A percentile compares a stretch with the other conserved stretches of the same genome.
These are phyloP conservation scores for Heliconius nattereri DNA, from an alignment of 1,140 invertebrate genomes.

Conservation along the genomic window DNA sequence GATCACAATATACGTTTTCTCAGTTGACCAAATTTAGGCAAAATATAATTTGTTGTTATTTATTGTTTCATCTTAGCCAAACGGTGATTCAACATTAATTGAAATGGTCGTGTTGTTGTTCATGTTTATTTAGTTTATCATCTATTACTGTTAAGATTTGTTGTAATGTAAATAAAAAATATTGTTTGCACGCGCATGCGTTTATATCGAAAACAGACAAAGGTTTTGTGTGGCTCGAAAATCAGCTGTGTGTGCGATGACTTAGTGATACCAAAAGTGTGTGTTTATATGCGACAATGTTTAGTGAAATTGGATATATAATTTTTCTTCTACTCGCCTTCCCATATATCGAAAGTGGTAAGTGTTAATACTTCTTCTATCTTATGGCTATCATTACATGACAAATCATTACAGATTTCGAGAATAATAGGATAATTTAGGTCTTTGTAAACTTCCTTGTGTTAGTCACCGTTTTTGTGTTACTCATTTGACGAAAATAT, in stretches of 20 bases:
- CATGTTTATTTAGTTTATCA: conserved; percentile 47
- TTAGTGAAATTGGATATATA: conserved; percentile 83
- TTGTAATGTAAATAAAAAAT: conserved; percentile 81
- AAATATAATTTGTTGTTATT: conserved; percentile 55
- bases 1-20: conserved; percentile 45
- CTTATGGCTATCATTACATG: not conserved
- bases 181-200: conserved; percentile 80
- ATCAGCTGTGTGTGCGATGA: conserved; percentile 82
- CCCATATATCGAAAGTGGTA: conserved; percentile 83
- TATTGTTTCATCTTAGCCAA: conserved; percentile 50
- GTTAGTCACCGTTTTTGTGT: conserved; percentile 23
- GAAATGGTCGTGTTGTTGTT: conserved; percentile 46
- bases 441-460: conserved; percentile 8
- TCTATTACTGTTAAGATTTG: conserved; percentile 60
- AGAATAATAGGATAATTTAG: not conserved
- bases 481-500: conserved; percentile 1
- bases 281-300: conserved; percentile 80
- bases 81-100: conserved; percentile 40
- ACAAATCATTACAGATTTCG: conserved; percentile 15
- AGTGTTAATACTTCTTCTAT: conserved; percentile 52
- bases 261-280: conserved; percentile 77
- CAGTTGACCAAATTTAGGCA: conserved; percentile 49
- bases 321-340: conserved; percentile 81
- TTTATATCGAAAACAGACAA: conserved; percentile 81
- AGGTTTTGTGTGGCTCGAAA: conserved; percentile 82